phyloP scores from a whole-genome alignment of 1,140 invertebrate genomes.

The Thaumatotibia leucotreta region DNA sequence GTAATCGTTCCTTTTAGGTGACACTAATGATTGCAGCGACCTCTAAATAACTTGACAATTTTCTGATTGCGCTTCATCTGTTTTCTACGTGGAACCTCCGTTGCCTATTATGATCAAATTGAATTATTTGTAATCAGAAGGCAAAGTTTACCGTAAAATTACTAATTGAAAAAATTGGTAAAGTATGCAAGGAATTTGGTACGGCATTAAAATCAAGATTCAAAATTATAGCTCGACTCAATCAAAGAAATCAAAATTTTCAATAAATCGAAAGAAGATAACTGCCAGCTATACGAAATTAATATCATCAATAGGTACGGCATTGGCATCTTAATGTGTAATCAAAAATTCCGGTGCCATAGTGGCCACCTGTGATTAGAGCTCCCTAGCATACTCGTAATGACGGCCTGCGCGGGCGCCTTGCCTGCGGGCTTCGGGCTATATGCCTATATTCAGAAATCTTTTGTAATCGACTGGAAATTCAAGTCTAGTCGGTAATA shows the following conservation, averaged over 20 bases:
- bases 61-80: background rate
- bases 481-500: background rate
- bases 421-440: background rate
- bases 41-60: background rate
- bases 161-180: background rate
- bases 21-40: background rate
- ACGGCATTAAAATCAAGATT: background rate
- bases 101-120: background rate
- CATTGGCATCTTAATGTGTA: constrained; percentile 12
- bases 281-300: background rate
- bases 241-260: background rate
- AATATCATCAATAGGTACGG: constrained; percentile 1
- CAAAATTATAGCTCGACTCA: background rate
- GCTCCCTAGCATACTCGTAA: background rate
- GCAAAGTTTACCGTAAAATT: background rate
- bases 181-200: background rate
- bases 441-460: background rate
- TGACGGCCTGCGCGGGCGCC: background rate
- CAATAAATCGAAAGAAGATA: background rate
- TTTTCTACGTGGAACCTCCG: background rate
- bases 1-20: background rate
- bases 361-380: background rate
- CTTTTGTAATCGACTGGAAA: background rate
- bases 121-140: background rate
- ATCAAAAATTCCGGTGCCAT: constrained; percentile 7